Evolutionary conservation across 2,797 vertebrate species (phyloP).

Genomic region (Acanthurus lineatus): DNA sequence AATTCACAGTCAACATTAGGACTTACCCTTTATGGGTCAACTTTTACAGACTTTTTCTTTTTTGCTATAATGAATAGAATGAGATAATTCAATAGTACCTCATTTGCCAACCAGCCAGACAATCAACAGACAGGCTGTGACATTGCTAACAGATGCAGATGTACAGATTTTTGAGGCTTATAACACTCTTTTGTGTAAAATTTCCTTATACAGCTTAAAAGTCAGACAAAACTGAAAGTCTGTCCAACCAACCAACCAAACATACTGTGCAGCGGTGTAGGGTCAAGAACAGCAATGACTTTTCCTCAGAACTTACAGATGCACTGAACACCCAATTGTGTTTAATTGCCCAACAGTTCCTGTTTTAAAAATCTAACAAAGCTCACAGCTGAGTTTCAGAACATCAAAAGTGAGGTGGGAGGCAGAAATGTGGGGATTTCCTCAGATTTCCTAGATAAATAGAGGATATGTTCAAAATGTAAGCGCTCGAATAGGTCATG

Average conservation of each 20-base stretch:
- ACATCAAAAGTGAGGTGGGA: constrained; percentile 7
- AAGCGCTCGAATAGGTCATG: not conserved
- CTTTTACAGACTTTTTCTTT: not conserved
- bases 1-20: not conserved
- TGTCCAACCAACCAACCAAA: not conserved
- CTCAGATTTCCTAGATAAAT: constrained; percentile 17
- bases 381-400: constrained; percentile 16
- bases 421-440: constrained; percentile 35
- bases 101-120: not conserved
- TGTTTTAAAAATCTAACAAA: constrained; percentile 8
- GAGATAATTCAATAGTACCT: not conserved
- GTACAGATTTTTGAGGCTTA: no score
- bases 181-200: not conserved
- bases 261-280: not conserved
- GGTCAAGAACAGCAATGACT: not conserved
- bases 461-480: constrained; percentile 3
- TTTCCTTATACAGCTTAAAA: not conserved
- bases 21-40: not conserved
- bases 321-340: not conserved
- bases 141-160: not conserved
- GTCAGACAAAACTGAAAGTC: not conserved
- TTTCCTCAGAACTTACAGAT: not conserved
- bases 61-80: not conserved
- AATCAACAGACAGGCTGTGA: not conserved
- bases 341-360: not conserved